These are phyloP conservation scores for Leptobrachium ailaonicum DNA, from an alignment of 2,113 vertebrate species.

Conservation along the genomic window DNA sequence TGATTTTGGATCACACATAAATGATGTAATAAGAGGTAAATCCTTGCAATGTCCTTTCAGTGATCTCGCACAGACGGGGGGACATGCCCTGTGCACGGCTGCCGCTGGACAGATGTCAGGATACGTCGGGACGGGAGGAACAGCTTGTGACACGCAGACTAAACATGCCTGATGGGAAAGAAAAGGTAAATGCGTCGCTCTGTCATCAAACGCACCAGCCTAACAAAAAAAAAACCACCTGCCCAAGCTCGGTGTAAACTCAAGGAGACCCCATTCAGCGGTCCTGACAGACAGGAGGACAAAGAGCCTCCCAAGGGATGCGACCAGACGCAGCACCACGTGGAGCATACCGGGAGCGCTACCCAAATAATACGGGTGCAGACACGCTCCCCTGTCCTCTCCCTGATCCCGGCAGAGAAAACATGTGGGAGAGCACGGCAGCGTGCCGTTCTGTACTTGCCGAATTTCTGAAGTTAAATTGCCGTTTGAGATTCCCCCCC, in stretches of 20 bases:
- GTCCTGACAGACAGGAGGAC: neutral
- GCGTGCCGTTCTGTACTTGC: neutral
- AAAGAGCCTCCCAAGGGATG: neutral
- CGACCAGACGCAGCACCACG: neutral
- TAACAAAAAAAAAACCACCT: neutral
- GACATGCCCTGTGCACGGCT: too few species aligned
- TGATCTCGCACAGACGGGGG: too few species aligned
- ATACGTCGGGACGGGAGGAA: neutral
- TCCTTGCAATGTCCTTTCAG: too few species aligned
- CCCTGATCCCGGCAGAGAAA: conserved; percentile 4
- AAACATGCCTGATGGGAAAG: conserved; percentile 6
- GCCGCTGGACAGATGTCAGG: too few species aligned
- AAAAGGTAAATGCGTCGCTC: neutral
- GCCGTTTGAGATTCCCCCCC: neutral
- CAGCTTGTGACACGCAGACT: conserved; percentile 19
- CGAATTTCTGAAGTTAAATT: neutral
- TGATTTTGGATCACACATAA: too few species aligned
- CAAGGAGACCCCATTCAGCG: neutral
- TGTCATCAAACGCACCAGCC: neutral
- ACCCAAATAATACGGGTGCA: conserved; percentile 14
- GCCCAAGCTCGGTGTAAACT: neutral
- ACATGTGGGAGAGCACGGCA: neutral
- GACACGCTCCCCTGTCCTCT: neutral
- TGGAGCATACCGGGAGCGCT: neutral
- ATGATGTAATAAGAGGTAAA: too few species aligned